Percentiles rank a stretch among this genome's conserved stretches.
These are phyloP conservation scores for Salvator merianae DNA, from an alignment of 2,113 vertebrate species.

Conservation along the genomic window DNA sequence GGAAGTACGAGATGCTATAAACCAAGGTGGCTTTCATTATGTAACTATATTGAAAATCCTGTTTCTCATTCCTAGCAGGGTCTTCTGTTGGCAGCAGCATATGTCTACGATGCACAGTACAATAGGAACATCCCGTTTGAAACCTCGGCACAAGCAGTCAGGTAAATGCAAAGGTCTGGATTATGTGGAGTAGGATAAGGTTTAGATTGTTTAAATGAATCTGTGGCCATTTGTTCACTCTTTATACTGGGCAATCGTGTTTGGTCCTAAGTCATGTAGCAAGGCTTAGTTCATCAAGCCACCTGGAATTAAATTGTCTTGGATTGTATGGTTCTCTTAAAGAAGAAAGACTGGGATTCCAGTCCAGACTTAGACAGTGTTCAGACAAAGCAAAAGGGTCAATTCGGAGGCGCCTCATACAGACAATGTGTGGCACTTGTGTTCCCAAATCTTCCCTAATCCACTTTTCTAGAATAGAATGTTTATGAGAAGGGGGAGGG, in stretches of 20 bases:
- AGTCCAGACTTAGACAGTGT: no score
- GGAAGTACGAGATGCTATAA: no score
- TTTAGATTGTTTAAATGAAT: background rate
- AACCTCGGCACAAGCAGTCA: constrained; percentile 83
- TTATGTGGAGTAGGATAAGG: no score
- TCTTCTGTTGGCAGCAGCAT: constrained; percentile 85
- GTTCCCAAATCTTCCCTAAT: no score
- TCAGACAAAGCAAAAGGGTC: no score
- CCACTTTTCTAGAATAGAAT: no score
- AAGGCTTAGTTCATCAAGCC: background rate
- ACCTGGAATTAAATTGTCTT: no score
- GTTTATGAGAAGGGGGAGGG: no score
- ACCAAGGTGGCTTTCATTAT: background rate
- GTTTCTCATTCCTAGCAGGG: constrained; percentile 64
- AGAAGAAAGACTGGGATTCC: no score
- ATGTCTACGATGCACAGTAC: constrained; percentile 91
- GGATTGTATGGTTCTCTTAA: no score
- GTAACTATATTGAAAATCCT: background rate
- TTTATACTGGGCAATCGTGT: background rate
- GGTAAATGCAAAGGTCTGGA: constrained; percentile 67
- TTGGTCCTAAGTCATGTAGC: background rate
- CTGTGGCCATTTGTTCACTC: background rate
- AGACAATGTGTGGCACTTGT: no score
- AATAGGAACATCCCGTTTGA: constrained; percentile 91
- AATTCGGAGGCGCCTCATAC: no score